Evolutionary conservation across 2,113 vertebrate species (phyloP).

Genomic region (Pampusana beccarii): DNA sequence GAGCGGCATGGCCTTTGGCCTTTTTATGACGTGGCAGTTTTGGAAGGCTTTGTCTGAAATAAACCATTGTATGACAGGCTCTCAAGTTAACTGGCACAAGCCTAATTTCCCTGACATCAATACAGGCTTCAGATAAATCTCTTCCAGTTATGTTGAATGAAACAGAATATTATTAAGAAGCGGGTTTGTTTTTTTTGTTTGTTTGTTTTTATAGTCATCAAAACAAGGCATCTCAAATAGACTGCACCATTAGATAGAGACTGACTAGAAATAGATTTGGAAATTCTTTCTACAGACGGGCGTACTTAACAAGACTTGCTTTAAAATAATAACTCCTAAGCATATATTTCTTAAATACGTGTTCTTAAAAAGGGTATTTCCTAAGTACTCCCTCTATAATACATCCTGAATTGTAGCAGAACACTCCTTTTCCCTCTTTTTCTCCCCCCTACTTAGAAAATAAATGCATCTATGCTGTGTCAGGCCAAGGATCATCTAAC

Average conservation of each 20-base stretch:
- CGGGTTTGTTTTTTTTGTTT: background rate
- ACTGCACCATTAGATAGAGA: background rate
- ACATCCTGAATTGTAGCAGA: background rate
- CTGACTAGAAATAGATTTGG: background rate
- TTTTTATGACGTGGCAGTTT: conserved; percentile 17
- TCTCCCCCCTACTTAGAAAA: background rate
- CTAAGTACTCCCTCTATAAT: background rate
- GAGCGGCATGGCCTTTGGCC: conserved; percentile 37
- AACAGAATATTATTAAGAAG: background rate
- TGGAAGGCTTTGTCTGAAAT: conserved; percentile 49
- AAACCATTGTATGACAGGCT: conserved; percentile 15
- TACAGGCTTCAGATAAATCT: background rate
- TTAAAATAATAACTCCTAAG: background rate
- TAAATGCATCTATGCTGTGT: background rate
- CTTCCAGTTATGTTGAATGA: background rate
- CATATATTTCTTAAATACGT: background rate
- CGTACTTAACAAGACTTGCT: background rate
- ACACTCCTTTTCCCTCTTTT: background rate
- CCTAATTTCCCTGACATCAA: conserved; percentile 25
- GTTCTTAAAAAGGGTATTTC: background rate
- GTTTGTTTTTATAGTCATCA: background rate
- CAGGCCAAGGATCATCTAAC: background rate
- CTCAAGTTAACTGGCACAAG: conserved; percentile 37
- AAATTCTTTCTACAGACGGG: background rate
- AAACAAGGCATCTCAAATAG: background rate